A percentile compares a stretch with the other conserved stretches of the same genome.
Evolutionary conservation across 2,797 vertebrate genomes (phyloP).

Genomic region (Enteromius treurensis): DNA sequence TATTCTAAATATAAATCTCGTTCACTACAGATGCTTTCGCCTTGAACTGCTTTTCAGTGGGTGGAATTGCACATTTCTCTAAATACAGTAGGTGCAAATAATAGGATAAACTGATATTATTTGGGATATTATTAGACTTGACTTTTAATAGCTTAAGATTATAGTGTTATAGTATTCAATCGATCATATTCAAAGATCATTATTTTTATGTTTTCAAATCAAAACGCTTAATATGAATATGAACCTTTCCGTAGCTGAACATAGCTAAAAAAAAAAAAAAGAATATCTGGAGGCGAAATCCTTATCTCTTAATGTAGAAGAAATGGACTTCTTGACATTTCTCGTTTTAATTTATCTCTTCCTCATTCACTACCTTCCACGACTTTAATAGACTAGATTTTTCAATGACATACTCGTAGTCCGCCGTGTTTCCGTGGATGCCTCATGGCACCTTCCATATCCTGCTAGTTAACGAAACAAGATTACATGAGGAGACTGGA

Average conservation of each 20-base stretch:
- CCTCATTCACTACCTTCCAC: not conserved
- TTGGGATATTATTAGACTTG: not conserved
- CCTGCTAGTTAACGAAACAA: conserved; percentile 15
- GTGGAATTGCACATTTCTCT: not conserved
- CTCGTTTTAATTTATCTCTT: conserved; percentile 14
- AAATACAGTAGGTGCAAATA: not conserved
- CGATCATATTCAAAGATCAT: not conserved
- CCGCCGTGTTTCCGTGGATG: not conserved
- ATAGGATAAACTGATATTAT: not conserved
- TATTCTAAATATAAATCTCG: not conserved
- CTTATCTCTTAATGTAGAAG: conserved; percentile 9
- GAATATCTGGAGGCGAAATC: not conserved
- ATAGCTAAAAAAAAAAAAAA: not conserved
- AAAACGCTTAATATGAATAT: not conserved
- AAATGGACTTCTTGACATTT: conserved; percentile 9
- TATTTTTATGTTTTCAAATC: not conserved
- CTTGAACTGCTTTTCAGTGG: conserved; percentile 14
- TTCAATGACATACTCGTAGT: conserved; percentile 18
- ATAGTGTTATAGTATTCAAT: not conserved
- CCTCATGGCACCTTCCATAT: conserved; percentile 27
- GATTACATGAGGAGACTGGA: not conserved
- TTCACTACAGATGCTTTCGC: not conserved
- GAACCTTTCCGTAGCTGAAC: not conserved
- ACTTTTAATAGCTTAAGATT: conserved; percentile 1
- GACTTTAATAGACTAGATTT: not conserved